A percentile compares a stretch with the other conserved stretches of the same genome.
phyloP scores from a whole-genome alignment of 2,113 vertebrate genomes.

The Arizona elegans region DNA sequence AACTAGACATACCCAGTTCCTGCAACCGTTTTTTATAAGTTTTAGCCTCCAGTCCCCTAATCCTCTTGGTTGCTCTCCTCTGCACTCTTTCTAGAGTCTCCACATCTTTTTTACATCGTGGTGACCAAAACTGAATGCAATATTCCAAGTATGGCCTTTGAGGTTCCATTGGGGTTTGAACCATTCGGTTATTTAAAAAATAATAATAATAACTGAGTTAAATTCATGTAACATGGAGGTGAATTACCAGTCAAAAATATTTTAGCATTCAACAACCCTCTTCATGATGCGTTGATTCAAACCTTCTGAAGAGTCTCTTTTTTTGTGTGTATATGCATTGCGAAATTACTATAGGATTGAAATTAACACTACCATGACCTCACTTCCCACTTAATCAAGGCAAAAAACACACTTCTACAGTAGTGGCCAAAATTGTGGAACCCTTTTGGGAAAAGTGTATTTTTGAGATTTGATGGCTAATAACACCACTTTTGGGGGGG shows the following conservation, averaged over 20 bases:
- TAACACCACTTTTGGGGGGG: no score
- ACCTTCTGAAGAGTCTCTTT: constrained; percentile 43
- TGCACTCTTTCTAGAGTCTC: no score
- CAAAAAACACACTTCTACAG: constrained; percentile 20
- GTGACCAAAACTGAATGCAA: no score
- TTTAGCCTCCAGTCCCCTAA: no score
- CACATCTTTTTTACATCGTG: no score
- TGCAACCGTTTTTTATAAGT: no score
- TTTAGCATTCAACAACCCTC: constrained; percentile 9
- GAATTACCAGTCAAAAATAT: constrained; percentile 42
- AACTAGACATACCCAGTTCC: no score
- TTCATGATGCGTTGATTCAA: constrained; percentile 40
- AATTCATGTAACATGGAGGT: constrained; percentile 24
- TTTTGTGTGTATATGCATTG: not conserved
- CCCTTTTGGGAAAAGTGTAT: no score
- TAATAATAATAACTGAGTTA: no score
- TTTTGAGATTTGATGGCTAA: no score
- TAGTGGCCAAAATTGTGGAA: not conserved
- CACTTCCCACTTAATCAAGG: constrained; percentile 54
- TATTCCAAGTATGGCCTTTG: no score
- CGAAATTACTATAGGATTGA: not conserved
- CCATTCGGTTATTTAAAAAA: not conserved
- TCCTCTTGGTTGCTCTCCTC: no score
- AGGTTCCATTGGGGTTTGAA: not conserved
- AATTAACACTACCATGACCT: constrained; percentile 27